Percentiles rank a stretch among this genome's conserved stretches.
These are phyloP conservation scores for Thereva nobilitata DNA, from an alignment of 2,888 invertebrate species.

Conservation along the genomic window DNA sequence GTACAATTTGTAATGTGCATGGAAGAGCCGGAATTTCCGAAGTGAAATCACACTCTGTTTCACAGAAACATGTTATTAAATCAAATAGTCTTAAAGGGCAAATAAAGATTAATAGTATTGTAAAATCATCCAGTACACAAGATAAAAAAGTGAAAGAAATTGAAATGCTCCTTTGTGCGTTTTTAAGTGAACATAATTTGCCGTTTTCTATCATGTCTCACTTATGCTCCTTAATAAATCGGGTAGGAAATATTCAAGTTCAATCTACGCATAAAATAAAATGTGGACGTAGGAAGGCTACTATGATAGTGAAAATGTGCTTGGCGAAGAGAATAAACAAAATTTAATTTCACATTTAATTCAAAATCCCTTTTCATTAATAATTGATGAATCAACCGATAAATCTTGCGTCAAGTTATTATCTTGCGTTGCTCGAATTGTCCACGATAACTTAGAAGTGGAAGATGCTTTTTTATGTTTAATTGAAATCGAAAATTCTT, in stretches of 20 bases:
- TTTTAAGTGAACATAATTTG: neutral
- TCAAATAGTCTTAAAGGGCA: neutral
- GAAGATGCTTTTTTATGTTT: constrained; percentile 1
- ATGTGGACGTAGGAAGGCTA: neutral
- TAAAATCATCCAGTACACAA: neutral
- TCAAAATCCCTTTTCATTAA: neutral
- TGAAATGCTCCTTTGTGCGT: neutral
- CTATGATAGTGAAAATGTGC: neutral
- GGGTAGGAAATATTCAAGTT: neutral
- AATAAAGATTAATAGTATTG: neutral
- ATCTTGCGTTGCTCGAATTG: neutral
- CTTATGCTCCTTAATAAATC: neutral
- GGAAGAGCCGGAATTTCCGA: neutral
- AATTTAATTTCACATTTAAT: neutral
- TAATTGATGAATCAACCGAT: constrained; percentile 10
- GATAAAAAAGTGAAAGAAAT: neutral
- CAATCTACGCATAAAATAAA: neutral
- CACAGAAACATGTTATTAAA: neutral
- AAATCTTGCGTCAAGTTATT: neutral
- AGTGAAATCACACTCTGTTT: neutral
- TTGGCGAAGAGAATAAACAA: neutral
- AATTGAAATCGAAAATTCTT: neutral
- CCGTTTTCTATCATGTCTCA: neutral
- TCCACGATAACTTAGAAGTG: neutral
- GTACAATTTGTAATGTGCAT: constrained; percentile 6